Conservation (phyloP, 2,888 invertebrate species). For the Ennomos fuscantarius region DNA sequence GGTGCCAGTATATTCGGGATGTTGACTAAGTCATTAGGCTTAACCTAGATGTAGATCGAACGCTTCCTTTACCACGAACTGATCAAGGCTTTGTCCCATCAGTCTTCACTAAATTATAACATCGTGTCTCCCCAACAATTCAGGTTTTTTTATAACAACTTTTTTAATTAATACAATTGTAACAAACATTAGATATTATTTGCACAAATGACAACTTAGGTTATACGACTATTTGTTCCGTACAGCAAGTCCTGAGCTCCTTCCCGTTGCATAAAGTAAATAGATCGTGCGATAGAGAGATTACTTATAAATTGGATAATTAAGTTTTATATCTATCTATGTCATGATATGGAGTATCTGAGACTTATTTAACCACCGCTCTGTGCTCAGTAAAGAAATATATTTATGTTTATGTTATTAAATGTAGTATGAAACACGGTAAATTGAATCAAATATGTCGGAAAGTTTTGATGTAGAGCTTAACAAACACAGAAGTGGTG, state of each 20-base stretch:
- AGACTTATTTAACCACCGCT: conserved; percentile 10
- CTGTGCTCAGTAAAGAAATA: background rate
- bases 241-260: background rate
- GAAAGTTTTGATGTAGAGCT: no score
- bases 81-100: no score
- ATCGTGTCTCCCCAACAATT: no score
- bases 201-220: background rate
- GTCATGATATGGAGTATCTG: background rate
- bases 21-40: no score
- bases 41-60: no score
- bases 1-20: no score
- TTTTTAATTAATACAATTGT: no score
- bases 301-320: conserved; percentile 13
- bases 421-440: background rate
- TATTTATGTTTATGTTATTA: background rate
- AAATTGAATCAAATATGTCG: no score
- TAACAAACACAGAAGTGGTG: no score
- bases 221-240: background rate
- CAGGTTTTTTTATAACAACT: no score
- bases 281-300: conserved; percentile 8
- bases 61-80: no score
- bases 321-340: conserved; percentile 15
- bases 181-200: background rate
- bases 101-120: no score
- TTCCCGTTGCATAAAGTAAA: conserved; percentile 5